Base-by-base conservation (phyloP, 23 tunicate genomes). In the Halocynthia roretzi region DNA sequence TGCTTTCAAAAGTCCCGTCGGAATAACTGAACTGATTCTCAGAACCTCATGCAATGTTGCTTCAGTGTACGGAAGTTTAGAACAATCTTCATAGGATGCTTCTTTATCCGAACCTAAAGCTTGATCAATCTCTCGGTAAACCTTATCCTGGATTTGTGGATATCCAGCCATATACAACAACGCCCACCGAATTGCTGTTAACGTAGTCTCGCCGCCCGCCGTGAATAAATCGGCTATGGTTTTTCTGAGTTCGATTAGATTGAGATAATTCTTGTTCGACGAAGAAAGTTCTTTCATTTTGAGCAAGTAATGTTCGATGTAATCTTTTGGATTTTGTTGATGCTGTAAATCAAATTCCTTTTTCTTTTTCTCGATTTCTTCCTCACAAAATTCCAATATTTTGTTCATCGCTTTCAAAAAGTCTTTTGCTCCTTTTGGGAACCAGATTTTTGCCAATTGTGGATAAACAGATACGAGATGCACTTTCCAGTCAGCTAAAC, bases 131-230 rank as follows among this genome's bases (percentile, higher is more conserved):
- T 65, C 70, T 11, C 31, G 5, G 70, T 65, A 48, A 65, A 65
- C 6, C 31, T 65, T 65, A 5, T 71, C 71, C 40, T 77, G 81
- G 17, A 77, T 50, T 77, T 77, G 56, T 8, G 81, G 81, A 62
- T 77, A 50, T 22, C 65, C 65, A 10, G 62, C 70, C 71, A 77
- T 62, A 5, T 60, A 62, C 31, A 77, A 61, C 15, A 77, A 50
- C n/a, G 71, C 81, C 81, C 81, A 77, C 6, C 51, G 50, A 50
- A 77, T n/a, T 6, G 81, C 7, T 2, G 81, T 7, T 6, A 71
- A 6, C 6, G 81, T 77, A 6, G 81, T 62, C 6, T 77, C 81
- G 23, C 54, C 61, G 0, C 81, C 81, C 0, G 81, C 81, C 50
- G 63, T 71, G 65, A 77, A 77, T 48, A 77, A 22, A 17, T 62